A percentile compares a stretch with the other conserved stretches of the same genome.
These are phyloP conservation scores for Lithophane ornitopus DNA, from an alignment of 2,888 invertebrate genomes.

Conservation along the genomic window DNA sequence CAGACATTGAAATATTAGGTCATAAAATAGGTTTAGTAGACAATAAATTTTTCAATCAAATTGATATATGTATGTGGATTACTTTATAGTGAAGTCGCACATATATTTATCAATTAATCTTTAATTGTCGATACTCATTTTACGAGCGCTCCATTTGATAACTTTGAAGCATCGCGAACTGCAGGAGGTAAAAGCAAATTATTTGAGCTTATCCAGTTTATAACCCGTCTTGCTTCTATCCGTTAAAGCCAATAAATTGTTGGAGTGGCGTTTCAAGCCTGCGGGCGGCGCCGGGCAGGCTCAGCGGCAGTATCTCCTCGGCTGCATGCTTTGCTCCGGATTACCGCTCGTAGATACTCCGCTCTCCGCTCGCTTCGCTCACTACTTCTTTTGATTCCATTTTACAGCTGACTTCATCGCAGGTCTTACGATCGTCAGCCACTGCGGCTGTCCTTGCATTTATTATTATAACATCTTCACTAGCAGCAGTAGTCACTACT, in stretches of 20 bases:
- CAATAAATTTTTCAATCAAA: conserved; percentile 61
- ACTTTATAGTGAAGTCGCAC: conserved; percentile 53
- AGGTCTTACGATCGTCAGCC: conserved; percentile 28
- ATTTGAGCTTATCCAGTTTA: conserved; percentile 21
- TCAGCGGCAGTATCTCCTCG: conserved; percentile 23
- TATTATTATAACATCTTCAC: conserved; percentile 59
- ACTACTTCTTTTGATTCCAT: conserved; percentile 35
- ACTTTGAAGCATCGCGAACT: conserved; percentile 23
- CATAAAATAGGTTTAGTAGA: conserved; percentile 65
- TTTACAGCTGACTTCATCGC: conserved; percentile 49
- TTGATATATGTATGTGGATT: conserved; percentile 59
- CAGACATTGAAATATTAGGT: conserved; percentile 60
- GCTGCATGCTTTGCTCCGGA: conserved; percentile 29
- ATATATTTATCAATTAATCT: conserved; percentile 59
- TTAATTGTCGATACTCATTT: conserved; percentile 56
- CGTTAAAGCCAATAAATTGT: conserved; percentile 43
- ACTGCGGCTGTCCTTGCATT: conserved; percentile 53
- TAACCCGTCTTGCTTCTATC: conserved; percentile 15
- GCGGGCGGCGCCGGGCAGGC: background rate
- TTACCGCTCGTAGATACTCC: conserved; percentile 16
- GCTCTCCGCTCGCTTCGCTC: conserved; percentile 9
- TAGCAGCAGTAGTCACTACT: conserved; percentile 22
- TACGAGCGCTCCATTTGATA: conserved; percentile 36
- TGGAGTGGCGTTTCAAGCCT: conserved; percentile 32
- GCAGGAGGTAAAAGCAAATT: conserved; percentile 12